Base-by-base conservation (phyloP, 2,113 vertebrate genomes). In the Trematocara stigmaticum region DNA sequence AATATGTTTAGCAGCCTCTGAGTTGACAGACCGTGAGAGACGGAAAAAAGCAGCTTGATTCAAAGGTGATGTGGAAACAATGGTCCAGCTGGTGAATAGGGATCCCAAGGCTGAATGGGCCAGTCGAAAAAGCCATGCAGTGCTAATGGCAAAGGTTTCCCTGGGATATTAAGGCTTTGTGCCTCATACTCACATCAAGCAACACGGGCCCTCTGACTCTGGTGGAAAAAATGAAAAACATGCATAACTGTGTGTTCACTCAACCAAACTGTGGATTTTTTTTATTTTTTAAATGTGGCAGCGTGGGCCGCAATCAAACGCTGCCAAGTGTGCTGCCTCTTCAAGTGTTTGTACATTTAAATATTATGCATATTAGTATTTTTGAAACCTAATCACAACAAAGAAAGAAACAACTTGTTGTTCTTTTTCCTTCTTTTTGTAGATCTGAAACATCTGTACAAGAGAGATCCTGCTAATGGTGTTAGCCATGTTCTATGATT, bases 251-350 rank as follows among this genome's bases (percentile, higher is more conserved):
- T 64, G 61, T 78, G 61, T 74, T 83, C 6, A 34, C 51, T 84
- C 45, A 38, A 85, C 52, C 35, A 61, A 86, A 35, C 40, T 20
- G 51, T 45, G 15, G 35, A 3, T 12, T 71, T 71, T 15, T 42
- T 51, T 15, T 1, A 10, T 74, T 47, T 71, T 38, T 64, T 64
- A 38, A 64, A 59, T 51, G 49, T 40, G 52, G 56, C 87, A 83
- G 79, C 35, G 56, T 91, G 74, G 85, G 91, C 81, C 42, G 42
- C 7, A 5, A 15, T 71, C 26, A 49, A 52, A 56, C 26, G 52
- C 83, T 84, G 90, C 90, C 88, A 90, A 87, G 38, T 84, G 57
- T 12, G 51, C 88, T 89, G 82, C 92, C 92, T 93, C 87, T 81
- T 82, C 87, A 87, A 81, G 45, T 74, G 69, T 74, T 74, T 74